A percentile compares a stretch with the other conserved stretches of the same genome.
Evolutionary conservation across 2,888 invertebrate genomes (phyloP).

Genomic region (Clivina fossor): DNA sequence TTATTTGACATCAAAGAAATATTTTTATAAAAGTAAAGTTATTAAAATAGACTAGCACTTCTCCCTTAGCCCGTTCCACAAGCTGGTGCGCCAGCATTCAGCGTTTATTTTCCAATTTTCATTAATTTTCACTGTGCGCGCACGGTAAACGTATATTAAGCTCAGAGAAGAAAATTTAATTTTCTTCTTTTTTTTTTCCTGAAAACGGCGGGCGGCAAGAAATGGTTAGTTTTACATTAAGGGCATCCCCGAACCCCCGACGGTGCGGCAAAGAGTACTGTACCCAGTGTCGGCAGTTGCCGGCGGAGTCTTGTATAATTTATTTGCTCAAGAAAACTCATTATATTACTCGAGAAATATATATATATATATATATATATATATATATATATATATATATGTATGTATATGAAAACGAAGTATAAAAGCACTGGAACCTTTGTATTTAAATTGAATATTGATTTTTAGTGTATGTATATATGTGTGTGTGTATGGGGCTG

Average conservation of each 20-base stretch:
- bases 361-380: too few relatives aligned
- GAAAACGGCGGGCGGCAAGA: too few relatives aligned
- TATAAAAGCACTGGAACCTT: constrained; percentile 29
- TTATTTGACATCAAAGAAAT: too few relatives aligned
- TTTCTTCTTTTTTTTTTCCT: constrained; percentile 27
- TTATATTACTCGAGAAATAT: constrained; percentile 32
- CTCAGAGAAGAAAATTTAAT: constrained; percentile 31
- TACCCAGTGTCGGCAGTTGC: constrained; percentile 9
- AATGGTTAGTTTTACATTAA: too few relatives aligned
- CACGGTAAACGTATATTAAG: constrained; percentile 33
- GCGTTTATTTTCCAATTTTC: constrained; percentile 34
- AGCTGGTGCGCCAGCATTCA: too few relatives aligned
- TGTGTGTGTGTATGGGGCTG: too few relatives aligned
- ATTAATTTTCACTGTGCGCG: constrained; percentile 31
- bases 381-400: constrained; percentile 1
- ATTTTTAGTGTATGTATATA: constrained; percentile 15
- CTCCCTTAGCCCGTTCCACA: too few relatives aligned
- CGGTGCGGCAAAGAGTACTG: neutral
- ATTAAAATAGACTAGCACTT: too few relatives aligned
- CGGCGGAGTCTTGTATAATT: constrained; percentile 32
- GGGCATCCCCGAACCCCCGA: neutral
- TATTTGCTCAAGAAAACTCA: constrained; percentile 34
- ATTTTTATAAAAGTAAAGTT: too few relatives aligned
- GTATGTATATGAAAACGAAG: constrained; percentile 26
- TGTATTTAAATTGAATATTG: constrained; percentile 34